phyloP scores from a whole-genome alignment of 2,888 invertebrate species.

The Horisme vitalbata region DNA sequence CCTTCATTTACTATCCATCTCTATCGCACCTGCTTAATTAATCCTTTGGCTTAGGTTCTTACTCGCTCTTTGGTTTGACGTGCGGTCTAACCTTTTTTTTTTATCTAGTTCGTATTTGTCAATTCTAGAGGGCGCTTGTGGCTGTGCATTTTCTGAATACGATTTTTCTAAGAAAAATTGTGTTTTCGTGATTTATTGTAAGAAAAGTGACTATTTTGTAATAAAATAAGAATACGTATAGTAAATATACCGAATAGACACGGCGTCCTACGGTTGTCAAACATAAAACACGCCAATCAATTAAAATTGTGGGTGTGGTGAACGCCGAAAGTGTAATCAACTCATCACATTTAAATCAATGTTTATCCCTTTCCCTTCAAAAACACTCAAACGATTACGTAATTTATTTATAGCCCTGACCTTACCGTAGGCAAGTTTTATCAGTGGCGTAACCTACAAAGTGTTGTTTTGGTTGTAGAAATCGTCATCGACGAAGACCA shows the following conservation, averaged over 20 bases:
- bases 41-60: constrained; percentile 43
- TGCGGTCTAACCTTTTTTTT: too few species aligned
- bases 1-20: constrained; percentile 47
- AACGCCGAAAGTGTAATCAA: constrained; percentile 55
- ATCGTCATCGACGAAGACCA: constrained; percentile 93
- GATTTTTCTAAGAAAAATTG: constrained; percentile 24
- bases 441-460: constrained; percentile 19
- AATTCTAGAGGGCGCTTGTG: constrained; percentile 56
- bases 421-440: neutral
- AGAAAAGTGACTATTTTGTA: constrained; percentile 30
- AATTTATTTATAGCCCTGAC: constrained; percentile 17
- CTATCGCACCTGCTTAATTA: too few species aligned
- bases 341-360: constrained; percentile 32
- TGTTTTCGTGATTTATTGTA: constrained; percentile 41
- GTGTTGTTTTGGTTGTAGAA: constrained; percentile 85
- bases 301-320: constrained; percentile 70
- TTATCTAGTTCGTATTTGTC: constrained; percentile 71
- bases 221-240: neutral
- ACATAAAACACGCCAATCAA: constrained; percentile 42
- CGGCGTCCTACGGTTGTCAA: neutral
- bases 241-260: neutral
- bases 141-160: constrained; percentile 30
- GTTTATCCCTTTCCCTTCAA: constrained; percentile 44
- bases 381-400: constrained; percentile 54
- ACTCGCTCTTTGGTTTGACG: constrained; percentile 42